Evolutionary conservation across 1,140 invertebrate species (phyloP).

Genomic region (Leptinotarsa undecemlineata): DNA sequence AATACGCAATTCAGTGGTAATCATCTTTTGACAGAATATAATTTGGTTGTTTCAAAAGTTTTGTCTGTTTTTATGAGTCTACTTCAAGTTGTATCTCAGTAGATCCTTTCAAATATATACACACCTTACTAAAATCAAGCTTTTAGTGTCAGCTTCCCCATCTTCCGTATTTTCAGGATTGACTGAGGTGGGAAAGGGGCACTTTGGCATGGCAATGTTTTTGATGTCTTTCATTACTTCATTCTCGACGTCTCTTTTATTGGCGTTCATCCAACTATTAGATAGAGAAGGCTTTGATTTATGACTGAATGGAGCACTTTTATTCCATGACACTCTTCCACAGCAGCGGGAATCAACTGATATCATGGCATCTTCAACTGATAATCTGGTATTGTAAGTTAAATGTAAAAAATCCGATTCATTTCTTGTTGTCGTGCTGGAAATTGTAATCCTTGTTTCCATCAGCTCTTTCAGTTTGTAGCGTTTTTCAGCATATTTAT

Average conservation of each 20-base stretch:
- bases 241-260: conserved; percentile 4
- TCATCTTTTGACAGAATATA: too few relatives aligned
- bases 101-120: too few relatives aligned
- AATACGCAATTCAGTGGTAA: too few relatives aligned
- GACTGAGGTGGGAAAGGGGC: not conserved
- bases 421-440: not conserved
- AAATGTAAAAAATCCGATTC: conserved; percentile 14
- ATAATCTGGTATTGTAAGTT: conserved; percentile 5
- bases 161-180: not conserved
- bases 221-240: not conserved
- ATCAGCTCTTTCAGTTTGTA: conserved; percentile 1
- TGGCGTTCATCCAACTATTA: conserved; percentile 35
- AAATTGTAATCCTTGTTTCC: conserved; percentile 21
- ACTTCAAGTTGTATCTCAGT: too few relatives aligned
- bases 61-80: too few relatives aligned
- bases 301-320: conserved; percentile 9
- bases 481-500: too few relatives aligned
- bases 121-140: conserved; percentile 26
- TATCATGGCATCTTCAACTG: conserved; percentile 18
- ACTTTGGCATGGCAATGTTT: not conserved
- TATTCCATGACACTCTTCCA: not conserved
- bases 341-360: conserved; percentile 6
- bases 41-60: too few relatives aligned
- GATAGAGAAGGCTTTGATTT: not conserved
- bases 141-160: conserved; percentile 22